Base-by-base conservation (phyloP, 2,797 vertebrate genomes). In the Sphenopsis melanotis region DNA sequence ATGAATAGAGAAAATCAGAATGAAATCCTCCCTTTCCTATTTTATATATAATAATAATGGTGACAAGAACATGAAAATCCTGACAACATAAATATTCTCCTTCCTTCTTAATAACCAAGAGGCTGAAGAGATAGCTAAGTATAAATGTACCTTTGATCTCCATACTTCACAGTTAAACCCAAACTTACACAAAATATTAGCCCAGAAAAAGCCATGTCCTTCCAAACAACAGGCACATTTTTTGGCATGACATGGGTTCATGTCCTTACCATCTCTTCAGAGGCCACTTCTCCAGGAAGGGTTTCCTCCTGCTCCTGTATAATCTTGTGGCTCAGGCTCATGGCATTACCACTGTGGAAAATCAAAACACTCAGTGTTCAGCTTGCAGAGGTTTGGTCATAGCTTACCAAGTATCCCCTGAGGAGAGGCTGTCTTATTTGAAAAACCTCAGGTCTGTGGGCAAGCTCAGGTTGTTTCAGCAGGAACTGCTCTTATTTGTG, bases 401-500 rank as follows among this genome's bases (percentile, higher is more conserved):
- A 82, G 49, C 36, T 82, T 88, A 64, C 27, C 56, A 95, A 66
- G 53, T 53, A 77, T 93, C 27, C 84, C 79, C 89, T 42, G 75
- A 60, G 82, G 93, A 90, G 55, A 90, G 59, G 41, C 46, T 89
- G 47, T 87, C 93, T 74, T 92, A 68, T 80, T 92, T 91, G 78
- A 79, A 94, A 90, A 92, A 85, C 82, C 44, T 93, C 44, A 77
- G 52, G 64, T 95, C 84, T 95, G 91, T 85, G 89, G 91, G 74
- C 34, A 84, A 84, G 66, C 23, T 87, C 75, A 65, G 39, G 85
- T 83, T 83, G n/a, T 83, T 87, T 94, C 83, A 94, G 23, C 65
- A 94, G 91, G 87, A 88, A 89, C 90, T 90, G 52, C 50, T 87
- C 66, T 94, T 77, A 59, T 90, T 94, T 94, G 86, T 96, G 81